Evolutionary conservation across 2,797 vertebrate species (phyloP).

Genomic region (Anniella stebbinsi): DNA sequence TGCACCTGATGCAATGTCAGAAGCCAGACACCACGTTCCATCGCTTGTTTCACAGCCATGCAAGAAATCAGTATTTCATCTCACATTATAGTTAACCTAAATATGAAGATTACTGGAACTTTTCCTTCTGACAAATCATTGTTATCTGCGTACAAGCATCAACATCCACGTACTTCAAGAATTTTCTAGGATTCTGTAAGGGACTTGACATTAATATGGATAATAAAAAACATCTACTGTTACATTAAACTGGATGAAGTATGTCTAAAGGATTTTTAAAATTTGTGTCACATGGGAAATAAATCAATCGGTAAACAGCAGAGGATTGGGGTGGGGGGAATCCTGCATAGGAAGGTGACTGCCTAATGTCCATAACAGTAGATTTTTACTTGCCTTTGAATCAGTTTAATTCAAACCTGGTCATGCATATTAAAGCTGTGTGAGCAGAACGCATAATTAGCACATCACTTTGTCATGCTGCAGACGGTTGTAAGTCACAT

Average conservation of each 20-base stretch:
- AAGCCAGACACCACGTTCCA: background rate
- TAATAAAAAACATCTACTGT: background rate
- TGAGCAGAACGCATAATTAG: slow-evolving; percentile 14
- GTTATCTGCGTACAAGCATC: slow-evolving; percentile 6
- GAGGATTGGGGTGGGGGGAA: background rate
- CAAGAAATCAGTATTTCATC: background rate
- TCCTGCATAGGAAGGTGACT: background rate
- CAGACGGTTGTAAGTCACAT: background rate
- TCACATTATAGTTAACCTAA: background rate
- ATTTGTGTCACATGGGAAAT: background rate
- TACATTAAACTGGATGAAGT: slow-evolving; percentile 30
- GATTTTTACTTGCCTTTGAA: slow-evolving; percentile 9
- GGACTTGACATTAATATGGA: slow-evolving; percentile 46
- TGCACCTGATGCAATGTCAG: background rate
- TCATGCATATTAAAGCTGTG: slow-evolving; percentile 8
- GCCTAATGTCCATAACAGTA: background rate
- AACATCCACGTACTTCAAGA: background rate
- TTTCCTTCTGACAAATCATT: background rate
- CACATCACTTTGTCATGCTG: background rate
- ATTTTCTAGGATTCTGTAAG: slow-evolving; percentile 36
- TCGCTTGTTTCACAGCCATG: background rate
- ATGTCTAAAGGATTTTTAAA: slow-evolving; percentile 17
- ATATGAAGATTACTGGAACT: background rate
- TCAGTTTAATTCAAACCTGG: slow-evolving; percentile 12
- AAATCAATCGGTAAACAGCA: slow-evolving; percentile 16